Percentiles rank a stretch among this genome's conserved stretches.
Conservation (phyloP, 92 coral and sea anemone genomes). For the Paragorgia papillata region DNA sequence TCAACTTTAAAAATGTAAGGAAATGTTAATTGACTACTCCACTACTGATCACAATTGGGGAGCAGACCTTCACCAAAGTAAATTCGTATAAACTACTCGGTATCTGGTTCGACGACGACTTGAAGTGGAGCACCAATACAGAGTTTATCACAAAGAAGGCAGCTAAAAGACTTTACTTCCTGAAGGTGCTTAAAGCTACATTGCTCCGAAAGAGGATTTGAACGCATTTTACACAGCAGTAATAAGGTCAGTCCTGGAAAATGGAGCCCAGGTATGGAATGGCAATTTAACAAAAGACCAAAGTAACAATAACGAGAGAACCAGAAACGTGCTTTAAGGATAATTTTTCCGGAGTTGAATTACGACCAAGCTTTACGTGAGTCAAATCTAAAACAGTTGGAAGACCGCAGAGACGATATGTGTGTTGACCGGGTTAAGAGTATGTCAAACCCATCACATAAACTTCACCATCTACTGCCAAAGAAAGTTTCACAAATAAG, state of each 20-base stretch:
- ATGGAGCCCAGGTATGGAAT: slow-evolving; percentile 30
- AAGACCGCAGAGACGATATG: slow-evolving; percentile 8
- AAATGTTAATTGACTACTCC: background rate
- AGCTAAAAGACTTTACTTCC: slow-evolving; percentile 2
- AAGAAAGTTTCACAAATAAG: background rate
- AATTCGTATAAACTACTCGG: slow-evolving; percentile 19
- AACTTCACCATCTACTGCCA: slow-evolving; percentile 4
- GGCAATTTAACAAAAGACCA: slow-evolving; percentile 17
- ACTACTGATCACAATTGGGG: slow-evolving; percentile 1
- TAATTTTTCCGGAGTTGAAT: slow-evolving; percentile 2
- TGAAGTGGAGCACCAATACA: slow-evolving; percentile 23
- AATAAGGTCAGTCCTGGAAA: slow-evolving; percentile 2
- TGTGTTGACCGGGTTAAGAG: background rate
- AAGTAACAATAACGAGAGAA: slow-evolving; percentile 16
- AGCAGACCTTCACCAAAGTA: background rate
- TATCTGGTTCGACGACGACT: slow-evolving; percentile 6
- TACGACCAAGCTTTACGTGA: slow-evolving; percentile 9
- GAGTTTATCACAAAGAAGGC: slow-evolving; percentile 15
- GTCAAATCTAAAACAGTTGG: background rate
- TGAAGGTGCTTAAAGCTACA: background rate
- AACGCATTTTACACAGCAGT: background rate
- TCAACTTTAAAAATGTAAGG: background rate
- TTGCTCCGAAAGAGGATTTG: background rate
- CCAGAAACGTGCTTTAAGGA: slow-evolving; percentile 14
- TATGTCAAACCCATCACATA: slow-evolving; percentile 9